Percentiles rank a stretch among this genome's conserved stretches.
Conservation (phyloP, 2,113 vertebrate species). For the Setophaga kirtlandii region DNA sequence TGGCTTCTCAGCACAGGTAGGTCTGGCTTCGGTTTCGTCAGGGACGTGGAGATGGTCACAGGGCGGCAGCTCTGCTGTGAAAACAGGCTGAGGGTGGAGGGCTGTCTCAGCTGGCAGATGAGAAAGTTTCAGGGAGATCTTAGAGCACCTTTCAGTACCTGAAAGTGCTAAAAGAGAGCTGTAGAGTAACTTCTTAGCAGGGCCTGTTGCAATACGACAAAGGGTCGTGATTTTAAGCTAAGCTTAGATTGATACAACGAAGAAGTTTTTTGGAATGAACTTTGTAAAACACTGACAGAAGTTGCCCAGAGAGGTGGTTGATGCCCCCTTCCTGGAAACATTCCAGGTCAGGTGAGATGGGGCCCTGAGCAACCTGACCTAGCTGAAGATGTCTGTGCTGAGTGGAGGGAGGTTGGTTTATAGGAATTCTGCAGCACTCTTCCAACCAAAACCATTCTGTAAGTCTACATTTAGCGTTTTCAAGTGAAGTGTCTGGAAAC, state of each 20-base stretch:
- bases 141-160: background rate
- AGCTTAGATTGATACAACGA: background rate
- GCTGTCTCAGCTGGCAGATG: background rate
- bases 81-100: background rate
- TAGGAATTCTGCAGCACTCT: background rate
- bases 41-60: background rate
- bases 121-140: background rate
- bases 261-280: background rate
- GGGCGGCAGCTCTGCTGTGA: background rate
- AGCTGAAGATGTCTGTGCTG: background rate
- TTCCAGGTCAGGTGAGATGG: background rate
- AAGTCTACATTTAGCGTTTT: background rate
- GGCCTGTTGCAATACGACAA: rapidly evolving
- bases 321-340: background rate
- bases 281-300: background rate
- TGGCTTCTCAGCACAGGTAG: conserved; percentile 95
- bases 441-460: background rate
- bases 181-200: background rate
- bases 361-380: background rate
- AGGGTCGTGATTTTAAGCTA: background rate
- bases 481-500: background rate
- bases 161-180: background rate
- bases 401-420: background rate
- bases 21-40: background rate
- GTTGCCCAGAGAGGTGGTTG: background rate